Evolutionary conservation across 2,113 vertebrate genomes (phyloP).

Genomic region (Enhydra lutris): DNA sequence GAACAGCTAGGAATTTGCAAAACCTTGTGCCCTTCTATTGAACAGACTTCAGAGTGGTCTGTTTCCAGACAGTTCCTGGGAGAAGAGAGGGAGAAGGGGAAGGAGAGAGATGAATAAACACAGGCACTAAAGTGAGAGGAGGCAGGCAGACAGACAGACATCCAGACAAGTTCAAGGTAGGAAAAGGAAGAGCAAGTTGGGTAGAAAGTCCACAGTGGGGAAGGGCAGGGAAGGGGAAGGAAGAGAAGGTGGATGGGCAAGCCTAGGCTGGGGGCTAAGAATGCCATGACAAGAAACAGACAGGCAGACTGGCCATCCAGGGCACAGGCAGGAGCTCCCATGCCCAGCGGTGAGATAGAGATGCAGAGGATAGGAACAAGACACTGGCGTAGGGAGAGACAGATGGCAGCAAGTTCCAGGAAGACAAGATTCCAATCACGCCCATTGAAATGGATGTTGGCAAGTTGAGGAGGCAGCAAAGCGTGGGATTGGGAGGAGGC

Average conservation of each 20-base stretch:
- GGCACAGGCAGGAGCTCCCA: neutral
- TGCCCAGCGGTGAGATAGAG: neutral
- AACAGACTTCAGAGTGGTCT: conserved; percentile 55
- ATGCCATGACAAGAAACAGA: neutral
- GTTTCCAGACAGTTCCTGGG: conserved; percentile 34
- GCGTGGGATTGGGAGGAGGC: neutral
- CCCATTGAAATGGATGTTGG: conserved; percentile 72
- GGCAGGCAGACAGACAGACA: neutral
- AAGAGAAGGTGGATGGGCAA: neutral
- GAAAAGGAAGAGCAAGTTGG: neutral
- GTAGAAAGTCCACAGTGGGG: neutral
- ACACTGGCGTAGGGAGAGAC: neutral
- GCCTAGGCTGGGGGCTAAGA: neutral
- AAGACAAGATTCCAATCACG: neutral
- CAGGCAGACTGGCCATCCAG: neutral
- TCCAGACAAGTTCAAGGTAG: neutral
- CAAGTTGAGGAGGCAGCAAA: conserved; percentile 68
- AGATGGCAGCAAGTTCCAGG: conserved; percentile 15
- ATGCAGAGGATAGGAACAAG: neutral
- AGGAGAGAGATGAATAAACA: neutral
- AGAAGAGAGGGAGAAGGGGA: neutral
- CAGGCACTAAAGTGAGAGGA: neutral
- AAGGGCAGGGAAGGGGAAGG: neutral
- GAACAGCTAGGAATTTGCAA: conserved; percentile 55
- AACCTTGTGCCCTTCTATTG: conserved; percentile 54